Percentiles rank a stretch among this genome's conserved stretches.
These are phyloP conservation scores for Hirudinaria manillensis DNA, from an alignment of 2,888 invertebrate genomes.

Conservation along the genomic window DNA sequence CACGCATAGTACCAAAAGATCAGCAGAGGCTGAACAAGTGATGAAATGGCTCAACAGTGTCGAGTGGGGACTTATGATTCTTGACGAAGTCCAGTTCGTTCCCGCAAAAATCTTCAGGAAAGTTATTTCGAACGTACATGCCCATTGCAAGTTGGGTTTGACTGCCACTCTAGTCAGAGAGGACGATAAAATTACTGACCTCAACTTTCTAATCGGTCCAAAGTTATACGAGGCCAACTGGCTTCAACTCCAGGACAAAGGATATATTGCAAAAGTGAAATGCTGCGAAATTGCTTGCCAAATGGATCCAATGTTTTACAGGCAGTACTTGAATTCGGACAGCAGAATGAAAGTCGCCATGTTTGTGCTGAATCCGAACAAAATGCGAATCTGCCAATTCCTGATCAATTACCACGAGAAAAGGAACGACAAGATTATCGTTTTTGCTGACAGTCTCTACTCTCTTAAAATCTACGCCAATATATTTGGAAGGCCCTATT, in stretches of 20 bases:
- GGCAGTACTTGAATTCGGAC: constrained; percentile 86
- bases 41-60: constrained; percentile 98
- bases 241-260: constrained; percentile 91
- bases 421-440: constrained; percentile 95
- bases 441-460: constrained; percentile 98
- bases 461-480: constrained; percentile 88
- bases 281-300: constrained; percentile 99
- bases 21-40: constrained; percentile 94
- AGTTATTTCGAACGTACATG: constrained; percentile 92
- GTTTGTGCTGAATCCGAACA: constrained; percentile 97
- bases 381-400: constrained; percentile 93
- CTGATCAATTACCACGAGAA: constrained; percentile 85
- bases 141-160: constrained; percentile 91
- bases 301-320: constrained; percentile 97
- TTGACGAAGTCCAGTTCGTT: constrained; percentile 97
- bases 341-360: constrained; percentile 81
- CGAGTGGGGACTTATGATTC: constrained; percentile 95
- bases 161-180: constrained; percentile 95
- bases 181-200: constrained; percentile 98
- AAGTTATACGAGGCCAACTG: constrained; percentile 99
- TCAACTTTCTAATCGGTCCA: constrained; percentile 90
- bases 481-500: constrained; percentile 66
- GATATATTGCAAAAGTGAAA: constrained; percentile 92
- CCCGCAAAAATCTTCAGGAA: constrained; percentile 99
- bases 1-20: constrained; percentile 90